A percentile compares a stretch with the other conserved stretches of the same genome.
phyloP scores from a whole-genome alignment of 2,888 invertebrate species.

The Napeogenes sylphis region DNA sequence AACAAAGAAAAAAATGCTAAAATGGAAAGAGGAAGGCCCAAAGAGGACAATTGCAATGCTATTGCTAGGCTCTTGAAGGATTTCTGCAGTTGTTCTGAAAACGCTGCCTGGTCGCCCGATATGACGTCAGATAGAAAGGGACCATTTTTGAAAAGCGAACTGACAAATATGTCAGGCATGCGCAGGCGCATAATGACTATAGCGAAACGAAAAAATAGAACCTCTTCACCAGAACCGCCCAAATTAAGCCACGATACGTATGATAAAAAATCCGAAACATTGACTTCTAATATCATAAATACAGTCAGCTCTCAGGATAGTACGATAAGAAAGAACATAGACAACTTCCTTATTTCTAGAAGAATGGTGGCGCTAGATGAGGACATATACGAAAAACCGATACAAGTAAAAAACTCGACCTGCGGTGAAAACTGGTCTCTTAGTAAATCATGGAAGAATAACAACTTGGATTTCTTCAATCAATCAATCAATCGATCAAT shows the following conservation, averaged over 20 bases:
- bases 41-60: constrained; percentile 65
- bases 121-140: constrained; percentile 66
- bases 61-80: constrained; percentile 70
- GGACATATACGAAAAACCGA: constrained; percentile 68
- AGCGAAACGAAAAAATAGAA: constrained; percentile 59
- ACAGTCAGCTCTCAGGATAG: constrained; percentile 65
- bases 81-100: constrained; percentile 72
- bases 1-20: constrained; percentile 38
- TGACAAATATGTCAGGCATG: constrained; percentile 72
- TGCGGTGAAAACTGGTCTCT: constrained; percentile 74
- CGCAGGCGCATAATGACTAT: constrained; percentile 63
- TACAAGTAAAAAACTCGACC: constrained; percentile 54
- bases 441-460: constrained; percentile 71
- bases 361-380: constrained; percentile 66
- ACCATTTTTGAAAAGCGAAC: constrained; percentile 66
- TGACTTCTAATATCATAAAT: constrained; percentile 62
- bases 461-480: constrained; percentile 58
- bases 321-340: constrained; percentile 63
- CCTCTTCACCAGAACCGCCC: constrained; percentile 51
- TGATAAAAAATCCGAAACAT: constrained; percentile 47
- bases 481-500: constrained; percentile 54
- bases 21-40: constrained; percentile 62
- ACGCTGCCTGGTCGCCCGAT: constrained; percentile 73
- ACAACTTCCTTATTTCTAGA: constrained; percentile 61
- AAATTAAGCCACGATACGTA: constrained; percentile 43